These are phyloP conservation scores for Montipora foliosa DNA, from an alignment of 64 coral and sea anemone species.

Conservation along the genomic window DNA sequence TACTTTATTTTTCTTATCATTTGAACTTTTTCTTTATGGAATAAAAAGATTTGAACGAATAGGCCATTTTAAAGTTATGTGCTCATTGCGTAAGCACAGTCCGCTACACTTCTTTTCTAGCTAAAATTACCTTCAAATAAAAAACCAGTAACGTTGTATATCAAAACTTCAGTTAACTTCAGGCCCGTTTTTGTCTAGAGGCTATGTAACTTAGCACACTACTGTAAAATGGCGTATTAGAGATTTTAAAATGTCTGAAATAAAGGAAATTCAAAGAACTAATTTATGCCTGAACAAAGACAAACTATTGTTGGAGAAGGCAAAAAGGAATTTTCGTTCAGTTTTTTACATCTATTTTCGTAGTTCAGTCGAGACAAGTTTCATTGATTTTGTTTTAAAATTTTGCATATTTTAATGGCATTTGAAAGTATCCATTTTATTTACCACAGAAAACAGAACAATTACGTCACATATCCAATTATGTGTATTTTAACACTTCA, in stretches of 20 bases:
- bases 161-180: too few species aligned
- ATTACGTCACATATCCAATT: background rate
- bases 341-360: conserved; percentile 59
- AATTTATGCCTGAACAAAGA: background rate
- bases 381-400: conserved; percentile 53
- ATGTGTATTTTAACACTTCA: conserved; percentile 22
- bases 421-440: conserved; percentile 46
- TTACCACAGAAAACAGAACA: conserved; percentile 24
- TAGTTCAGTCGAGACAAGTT: conserved; percentile 40
- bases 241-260: background rate
- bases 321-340: conserved; percentile 32
- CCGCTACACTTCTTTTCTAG: too few species aligned
- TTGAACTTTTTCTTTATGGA: conserved; percentile 19
- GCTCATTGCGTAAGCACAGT: too few species aligned
- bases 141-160: too few species aligned
- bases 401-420: conserved; percentile 58
- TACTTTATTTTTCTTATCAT: conserved; percentile 54
- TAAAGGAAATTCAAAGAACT: background rate
- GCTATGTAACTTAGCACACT: too few species aligned
- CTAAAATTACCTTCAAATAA: too few species aligned
- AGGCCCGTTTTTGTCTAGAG: too few species aligned
- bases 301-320: conserved; percentile 3
- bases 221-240: background rate
- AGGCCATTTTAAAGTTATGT: too few species aligned
- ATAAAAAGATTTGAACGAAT: background rate